Evolutionary conservation across 2,888 invertebrate genomes (phyloP).

Genomic region (Germaria angustata): DNA sequence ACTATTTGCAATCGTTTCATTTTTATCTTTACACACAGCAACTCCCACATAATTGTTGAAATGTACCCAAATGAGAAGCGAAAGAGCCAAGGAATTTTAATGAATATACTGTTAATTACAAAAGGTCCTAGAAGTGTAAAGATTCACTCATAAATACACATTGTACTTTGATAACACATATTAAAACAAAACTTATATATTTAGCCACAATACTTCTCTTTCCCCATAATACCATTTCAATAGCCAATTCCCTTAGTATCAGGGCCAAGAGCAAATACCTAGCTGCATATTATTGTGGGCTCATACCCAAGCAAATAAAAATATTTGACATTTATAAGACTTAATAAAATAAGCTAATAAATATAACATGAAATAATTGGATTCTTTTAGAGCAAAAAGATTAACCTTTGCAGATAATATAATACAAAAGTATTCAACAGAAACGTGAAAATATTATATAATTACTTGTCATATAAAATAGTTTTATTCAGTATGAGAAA

Average conservation of each 20-base stretch:
- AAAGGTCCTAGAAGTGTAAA: constrained; percentile 65
- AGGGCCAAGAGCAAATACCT: neutral
- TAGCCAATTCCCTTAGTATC: too few species aligned
- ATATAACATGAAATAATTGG: constrained; percentile 15
- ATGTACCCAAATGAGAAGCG: neutral
- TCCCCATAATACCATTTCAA: neutral
- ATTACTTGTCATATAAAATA: too few species aligned
- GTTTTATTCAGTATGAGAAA: too few species aligned
- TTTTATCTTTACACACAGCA: neutral
- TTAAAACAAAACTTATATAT: neutral
- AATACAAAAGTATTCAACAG: neutral
- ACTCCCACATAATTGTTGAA: neutral
- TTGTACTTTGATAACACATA: neutral
- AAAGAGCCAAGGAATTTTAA: constrained; percentile 47
- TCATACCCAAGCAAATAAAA: constrained; percentile 31
- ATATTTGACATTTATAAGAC: constrained; percentile 39
- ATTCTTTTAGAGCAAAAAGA: neutral
- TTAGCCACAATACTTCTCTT: neutral
- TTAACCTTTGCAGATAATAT: neutral
- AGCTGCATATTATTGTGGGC: neutral
- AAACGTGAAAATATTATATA: neutral
- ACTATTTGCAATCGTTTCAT: neutral
- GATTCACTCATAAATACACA: constrained; percentile 28
- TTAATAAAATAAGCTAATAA: constrained; percentile 32
- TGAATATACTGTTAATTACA: constrained; percentile 68